A percentile compares a stretch with the other conserved stretches of the same genome.
phyloP scores from a whole-genome alignment of 1,140 invertebrate genomes.

The Halesus radiatus region DNA sequence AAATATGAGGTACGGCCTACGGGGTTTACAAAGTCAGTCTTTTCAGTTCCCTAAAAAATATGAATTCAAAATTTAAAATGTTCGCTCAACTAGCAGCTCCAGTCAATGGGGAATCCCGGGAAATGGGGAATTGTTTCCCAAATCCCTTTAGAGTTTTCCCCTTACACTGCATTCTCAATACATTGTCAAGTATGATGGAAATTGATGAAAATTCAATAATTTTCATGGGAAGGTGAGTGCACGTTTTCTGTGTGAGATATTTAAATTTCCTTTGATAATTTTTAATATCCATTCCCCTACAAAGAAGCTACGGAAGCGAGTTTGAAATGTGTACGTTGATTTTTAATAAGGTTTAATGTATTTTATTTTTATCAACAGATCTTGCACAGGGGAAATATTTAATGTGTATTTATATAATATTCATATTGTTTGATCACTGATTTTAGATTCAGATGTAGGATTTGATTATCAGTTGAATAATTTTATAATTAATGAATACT shows the following conservation, averaged over 20 bases:
- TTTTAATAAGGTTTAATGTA: no score
- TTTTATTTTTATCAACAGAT: no score
- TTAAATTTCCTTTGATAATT: not conserved
- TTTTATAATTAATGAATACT: no score
- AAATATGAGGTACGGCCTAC: not conserved
- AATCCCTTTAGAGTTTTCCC: not conserved
- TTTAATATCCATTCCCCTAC: no score
- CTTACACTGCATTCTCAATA: not conserved
- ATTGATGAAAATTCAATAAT: conserved; percentile 29
- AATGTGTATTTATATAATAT: no score
- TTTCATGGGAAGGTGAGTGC: conserved; percentile 8
- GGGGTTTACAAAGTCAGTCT: not conserved
- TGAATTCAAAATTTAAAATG: conserved; percentile 32
- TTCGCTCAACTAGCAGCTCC: not conserved
- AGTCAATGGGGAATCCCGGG: conserved; percentile 3
- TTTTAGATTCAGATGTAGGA: no score
- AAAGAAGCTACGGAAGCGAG: no score
- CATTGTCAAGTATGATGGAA: conserved; percentile 15
- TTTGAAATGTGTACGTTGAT: no score
- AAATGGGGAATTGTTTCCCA: not conserved
- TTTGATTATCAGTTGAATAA: no score
- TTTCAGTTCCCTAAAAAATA: conserved; percentile 32
- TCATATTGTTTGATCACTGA: no score
- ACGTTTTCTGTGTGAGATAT: not conserved
- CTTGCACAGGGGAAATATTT: no score